phyloP scores from a whole-genome alignment of 2,113 vertebrate species.

The Peromyscus polionotus region DNA sequence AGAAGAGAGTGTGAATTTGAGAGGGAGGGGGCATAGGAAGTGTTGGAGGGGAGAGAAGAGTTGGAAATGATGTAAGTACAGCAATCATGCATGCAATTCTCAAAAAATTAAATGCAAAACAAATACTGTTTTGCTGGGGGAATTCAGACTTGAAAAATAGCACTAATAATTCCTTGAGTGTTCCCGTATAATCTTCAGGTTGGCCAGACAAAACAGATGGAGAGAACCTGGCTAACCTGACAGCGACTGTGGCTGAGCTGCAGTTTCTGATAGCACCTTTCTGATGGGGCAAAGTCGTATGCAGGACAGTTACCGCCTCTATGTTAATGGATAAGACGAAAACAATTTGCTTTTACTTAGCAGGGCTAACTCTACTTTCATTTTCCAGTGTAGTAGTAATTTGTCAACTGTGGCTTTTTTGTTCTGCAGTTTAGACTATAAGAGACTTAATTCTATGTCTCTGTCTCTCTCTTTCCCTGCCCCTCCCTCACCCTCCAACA shows the following conservation, averaged over 20 bases:
- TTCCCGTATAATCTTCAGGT: neutral
- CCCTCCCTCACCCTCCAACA: neutral
- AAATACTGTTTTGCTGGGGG: neutral
- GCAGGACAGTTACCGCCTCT: neutral
- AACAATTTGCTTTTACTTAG: neutral
- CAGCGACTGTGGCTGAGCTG: neutral
- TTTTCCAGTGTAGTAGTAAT: conserved; percentile 6
- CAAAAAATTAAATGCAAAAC: neutral
- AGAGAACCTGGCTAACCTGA: neutral
- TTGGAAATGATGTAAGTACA: no score
- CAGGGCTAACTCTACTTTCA: neutral
- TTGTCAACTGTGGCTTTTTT: neutral
- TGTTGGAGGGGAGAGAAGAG: neutral
- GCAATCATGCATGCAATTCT: neutral
- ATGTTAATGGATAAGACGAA: neutral
- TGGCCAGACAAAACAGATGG: neutral
- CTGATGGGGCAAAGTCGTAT: neutral
- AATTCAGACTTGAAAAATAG: conserved; percentile 1
- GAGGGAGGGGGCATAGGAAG: neutral
- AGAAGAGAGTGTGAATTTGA: neutral
- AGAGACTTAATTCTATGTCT: neutral
- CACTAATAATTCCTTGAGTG: neutral
- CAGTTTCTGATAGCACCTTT: neutral
- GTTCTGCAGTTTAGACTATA: neutral
- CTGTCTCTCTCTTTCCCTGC: neutral